Percentiles rank a stretch among this genome's conserved stretches.
Conservation (phyloP, 1,140 invertebrate genomes). For the Copidosoma floridanum region DNA sequence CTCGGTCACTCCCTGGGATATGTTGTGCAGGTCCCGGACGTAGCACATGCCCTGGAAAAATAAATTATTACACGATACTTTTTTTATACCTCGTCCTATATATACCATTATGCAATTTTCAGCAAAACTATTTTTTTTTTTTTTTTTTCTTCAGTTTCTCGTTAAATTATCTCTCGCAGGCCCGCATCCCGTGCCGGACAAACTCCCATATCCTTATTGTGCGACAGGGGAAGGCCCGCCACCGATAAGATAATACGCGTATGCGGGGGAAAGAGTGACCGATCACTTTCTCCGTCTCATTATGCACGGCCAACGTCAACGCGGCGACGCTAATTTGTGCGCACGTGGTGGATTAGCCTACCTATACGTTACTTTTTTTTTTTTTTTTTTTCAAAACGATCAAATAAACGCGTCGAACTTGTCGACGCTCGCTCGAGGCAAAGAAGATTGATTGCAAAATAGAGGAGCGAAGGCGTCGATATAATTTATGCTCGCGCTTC, state of each 20-base stretch:
- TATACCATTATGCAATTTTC: background rate
- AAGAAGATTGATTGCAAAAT: background rate
- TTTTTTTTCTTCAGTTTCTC: too few species aligned
- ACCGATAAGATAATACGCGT: conserved; percentile 19
- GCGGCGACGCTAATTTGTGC: background rate
- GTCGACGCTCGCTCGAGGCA: background rate
- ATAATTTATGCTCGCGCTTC: too few species aligned
- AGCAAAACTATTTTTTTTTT: background rate
- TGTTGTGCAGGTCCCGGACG: conserved; percentile 85
- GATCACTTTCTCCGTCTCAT: conserved; percentile 9
- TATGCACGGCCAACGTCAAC: too few species aligned
- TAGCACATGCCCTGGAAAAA: conserved; percentile 76
- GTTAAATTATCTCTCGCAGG: background rate
- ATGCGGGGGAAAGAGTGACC: background rate
- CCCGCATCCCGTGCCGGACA: conserved; percentile 9
- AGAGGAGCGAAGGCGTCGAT: background rate
- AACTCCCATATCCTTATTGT: conserved; percentile 7
- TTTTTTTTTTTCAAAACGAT: too few species aligned
- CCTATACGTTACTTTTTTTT: too few species aligned
- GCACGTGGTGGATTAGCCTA: background rate
- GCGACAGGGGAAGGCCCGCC: too few species aligned
- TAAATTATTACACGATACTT: conserved; percentile 2
- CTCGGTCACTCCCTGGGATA: conserved; percentile 74
- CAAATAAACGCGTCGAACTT: background rate
- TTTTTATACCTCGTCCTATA: background rate